Base-by-base conservation (phyloP, 1,140 invertebrate species). In the Papilio polytes region DNA sequence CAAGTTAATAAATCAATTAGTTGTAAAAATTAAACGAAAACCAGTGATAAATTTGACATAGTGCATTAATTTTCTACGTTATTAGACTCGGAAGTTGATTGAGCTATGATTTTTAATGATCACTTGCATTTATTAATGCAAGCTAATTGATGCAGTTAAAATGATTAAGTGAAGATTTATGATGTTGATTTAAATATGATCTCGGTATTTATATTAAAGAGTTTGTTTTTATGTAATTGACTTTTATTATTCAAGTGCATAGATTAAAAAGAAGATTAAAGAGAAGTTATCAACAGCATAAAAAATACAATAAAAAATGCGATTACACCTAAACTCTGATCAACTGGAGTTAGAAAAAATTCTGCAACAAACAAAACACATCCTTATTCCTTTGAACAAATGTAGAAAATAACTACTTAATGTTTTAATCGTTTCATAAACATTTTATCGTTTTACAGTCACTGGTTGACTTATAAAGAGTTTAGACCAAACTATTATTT, bases 71-170 rank as follows among this genome's bases (percentile, higher is more conserved):
- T 66, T 63, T 12, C 26, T 70, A 70, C 13, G 13, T 70, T 36
- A 66, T 66, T 31, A 66, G 22, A 13, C 15, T 31, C 63, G 63
- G 63, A 66, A 31, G 22, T 66, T 66, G 26, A 66, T 31, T 66
- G 63, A 66, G 63, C 63, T 66, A 31, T 66, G 12, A 31, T 15
- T 66, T 66, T 66, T 66, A 66, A 66, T 66, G 63, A 66, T 18
- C 20, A 22, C 63, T 66, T 66, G 22, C 12, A 66, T 31, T 66
- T 66, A 66, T 1, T 66, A 36, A 31, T 63, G 20, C 59, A 26
- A 36, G 63, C 63, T 66, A 15, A 66, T 66, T 66, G 22, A 66
- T 15, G 36, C 12, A 15, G 22, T 66, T 66, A 6, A 15, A 66
- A 66, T 66, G 63, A 66, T 66, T 36, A 66, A 66, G 26, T 66